Conservation (phyloP, 1,140 invertebrate genomes). For the Oreohelix idahoensis region DNA sequence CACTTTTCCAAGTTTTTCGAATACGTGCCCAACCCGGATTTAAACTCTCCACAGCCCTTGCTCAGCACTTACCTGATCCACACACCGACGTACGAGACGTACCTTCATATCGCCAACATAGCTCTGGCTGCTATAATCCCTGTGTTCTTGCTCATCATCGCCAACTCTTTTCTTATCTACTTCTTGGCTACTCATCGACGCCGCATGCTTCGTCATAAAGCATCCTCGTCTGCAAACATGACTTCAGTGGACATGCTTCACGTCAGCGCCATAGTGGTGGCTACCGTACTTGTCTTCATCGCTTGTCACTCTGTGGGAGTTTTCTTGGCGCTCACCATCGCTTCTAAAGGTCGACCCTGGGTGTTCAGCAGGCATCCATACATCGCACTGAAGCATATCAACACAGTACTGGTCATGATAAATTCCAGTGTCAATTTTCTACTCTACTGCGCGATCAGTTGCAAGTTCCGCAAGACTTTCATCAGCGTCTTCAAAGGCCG, state of each 20-base stretch:
- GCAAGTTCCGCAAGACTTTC: slow-evolving; percentile 84
- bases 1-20: slow-evolving; percentile 82
- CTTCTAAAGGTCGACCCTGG: slow-evolving; percentile 40
- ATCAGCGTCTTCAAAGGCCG: slow-evolving; percentile 37
- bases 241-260: slow-evolving; percentile 55
- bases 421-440: slow-evolving; percentile 97
- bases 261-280: slow-evolving; percentile 87
- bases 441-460: slow-evolving; percentile 95
- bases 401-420: slow-evolving; percentile 91
- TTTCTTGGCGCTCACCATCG: slow-evolving; percentile 51
- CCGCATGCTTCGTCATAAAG: slow-evolving; percentile 51
- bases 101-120: slow-evolving; percentile 52
- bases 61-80: slow-evolving; percentile 80
- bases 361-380: slow-evolving; percentile 41
- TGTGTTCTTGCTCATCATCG: slow-evolving; percentile 90
- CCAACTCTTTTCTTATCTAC: slow-evolving; percentile 90
- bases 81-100: slow-evolving; percentile 79
- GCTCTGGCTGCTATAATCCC: slow-evolving; percentile 83
- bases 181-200: slow-evolving; percentile 86
- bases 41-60: slow-evolving; percentile 75
- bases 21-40: slow-evolving; percentile 69
- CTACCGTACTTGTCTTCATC: slow-evolving; percentile 93
- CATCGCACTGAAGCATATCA: slow-evolving; percentile 49
- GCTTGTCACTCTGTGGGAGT: slow-evolving; percentile 78
- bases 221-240: neutral